phyloP scores from a whole-genome alignment of 2,797 vertebrate genomes.

The Myiothlypis coronata region DNA sequence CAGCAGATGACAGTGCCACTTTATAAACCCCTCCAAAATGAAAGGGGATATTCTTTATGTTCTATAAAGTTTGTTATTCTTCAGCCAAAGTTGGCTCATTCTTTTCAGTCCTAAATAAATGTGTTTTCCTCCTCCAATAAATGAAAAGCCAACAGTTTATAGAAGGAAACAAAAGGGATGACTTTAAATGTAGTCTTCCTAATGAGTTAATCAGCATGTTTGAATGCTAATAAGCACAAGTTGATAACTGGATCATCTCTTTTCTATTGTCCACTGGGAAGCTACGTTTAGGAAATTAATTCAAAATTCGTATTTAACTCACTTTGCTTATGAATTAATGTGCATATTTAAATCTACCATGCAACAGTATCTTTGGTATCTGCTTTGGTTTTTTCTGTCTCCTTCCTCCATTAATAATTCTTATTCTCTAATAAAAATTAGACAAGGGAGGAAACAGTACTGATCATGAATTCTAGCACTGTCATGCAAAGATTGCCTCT shows the following conservation, averaged over 20 bases:
- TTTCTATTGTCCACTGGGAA: constrained; percentile 53
- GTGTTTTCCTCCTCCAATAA: background rate
- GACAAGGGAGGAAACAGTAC: constrained; percentile 33
- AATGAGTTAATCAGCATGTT: constrained; percentile 59
- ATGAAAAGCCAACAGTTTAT: background rate
- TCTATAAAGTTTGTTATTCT: background rate
- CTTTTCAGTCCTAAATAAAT: background rate
- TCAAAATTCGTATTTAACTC: constrained; percentile 23
- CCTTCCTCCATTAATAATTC: constrained; percentile 50
- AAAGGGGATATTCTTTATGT: background rate
- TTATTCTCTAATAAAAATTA: constrained; percentile 56
- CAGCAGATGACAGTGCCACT: background rate
- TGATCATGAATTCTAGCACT: constrained; percentile 27
- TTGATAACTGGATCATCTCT: constrained; percentile 32
- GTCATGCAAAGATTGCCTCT: constrained; percentile 9
- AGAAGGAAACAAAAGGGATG: constrained; percentile 14
- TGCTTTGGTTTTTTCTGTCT: background rate
- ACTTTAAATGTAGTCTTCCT: constrained; percentile 23
- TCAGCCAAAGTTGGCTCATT: background rate
- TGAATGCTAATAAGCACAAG: constrained; percentile 45
- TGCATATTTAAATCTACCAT: constrained; percentile 13
- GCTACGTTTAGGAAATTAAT: constrained; percentile 35
- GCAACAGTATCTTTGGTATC: background rate
- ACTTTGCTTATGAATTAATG: constrained; percentile 37
- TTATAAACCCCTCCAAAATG: background rate